Base-by-base conservation (phyloP, 2,113 vertebrate species). In the Nansenia antarctica region DNA sequence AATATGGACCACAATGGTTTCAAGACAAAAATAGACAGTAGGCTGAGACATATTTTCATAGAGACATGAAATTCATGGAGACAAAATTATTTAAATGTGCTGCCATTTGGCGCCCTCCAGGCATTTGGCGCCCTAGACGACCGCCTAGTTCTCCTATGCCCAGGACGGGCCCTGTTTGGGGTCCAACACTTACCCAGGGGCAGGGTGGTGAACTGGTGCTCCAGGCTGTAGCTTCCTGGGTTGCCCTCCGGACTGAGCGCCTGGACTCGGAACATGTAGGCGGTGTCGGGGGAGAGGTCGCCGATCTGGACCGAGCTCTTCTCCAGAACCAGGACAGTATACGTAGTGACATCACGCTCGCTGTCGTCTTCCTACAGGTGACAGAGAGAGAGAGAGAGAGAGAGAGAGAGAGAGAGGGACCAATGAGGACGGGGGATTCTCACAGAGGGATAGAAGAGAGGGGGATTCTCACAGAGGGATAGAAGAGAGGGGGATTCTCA, bases 251-350 rank as follows among this genome's bases (percentile, higher is more conserved):
- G 85, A 0, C 92, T 94, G 77, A 96, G 83, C 0, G 93, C 95
- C 89, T 97, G 95, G 57, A 99, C 94, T 12, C 93, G 93, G 71
- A 98, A 94, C 82, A 96, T 69, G 54, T 99, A 99, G 52, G 81
- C 60, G 0, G 96, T 98, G 69, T 86, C 93, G 0, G 96, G 95
- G 1, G 80, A 77, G 71, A 99, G 87, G 79, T 97, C 94, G 0
- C 72, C 81, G 34, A 98, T 90, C 67, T 92, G 93, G 65, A 96
- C 94, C 0, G 90, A 93, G 79, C 87, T 94, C 75, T 90, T 95
- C 52, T 98, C 95, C 0, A 95, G 91, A 73, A 95, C 92, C 65
- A 95, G 88, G 62, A 99, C 97, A 0, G 93, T 98, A 87, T 97
- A 99, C 72, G 93, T 96, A 90, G 96, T 97, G 76, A 95, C 90